Percentiles rank a stretch among this genome's conserved stretches.
Conservation (phyloP, 2,113 vertebrate species). For the Madoqua kirkii region DNA sequence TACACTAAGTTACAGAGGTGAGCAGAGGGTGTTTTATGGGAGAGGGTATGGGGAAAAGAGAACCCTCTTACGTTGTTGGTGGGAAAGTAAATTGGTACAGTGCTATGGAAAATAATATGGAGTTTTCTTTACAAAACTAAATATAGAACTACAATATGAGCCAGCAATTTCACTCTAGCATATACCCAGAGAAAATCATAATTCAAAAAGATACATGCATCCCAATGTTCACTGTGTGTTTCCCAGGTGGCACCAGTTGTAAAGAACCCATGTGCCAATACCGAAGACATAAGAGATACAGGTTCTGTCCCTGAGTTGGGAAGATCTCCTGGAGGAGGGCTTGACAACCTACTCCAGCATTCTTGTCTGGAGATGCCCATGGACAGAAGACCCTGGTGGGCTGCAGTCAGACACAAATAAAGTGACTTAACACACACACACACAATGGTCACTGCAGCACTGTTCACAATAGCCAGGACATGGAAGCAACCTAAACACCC, state of each 20-base stretch:
- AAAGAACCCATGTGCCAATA: background rate
- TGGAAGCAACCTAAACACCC: background rate
- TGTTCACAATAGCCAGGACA: background rate
- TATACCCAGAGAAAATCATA: background rate
- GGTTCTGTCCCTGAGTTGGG: background rate
- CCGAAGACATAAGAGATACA: rapidly evolving
- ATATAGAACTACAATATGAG: background rate
- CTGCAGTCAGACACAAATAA: background rate
- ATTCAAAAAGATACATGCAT: background rate
- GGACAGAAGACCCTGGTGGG: background rate
- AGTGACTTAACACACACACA: background rate
- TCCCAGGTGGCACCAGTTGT: background rate
- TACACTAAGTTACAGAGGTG: background rate
- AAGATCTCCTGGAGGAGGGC: background rate
- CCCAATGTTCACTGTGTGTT: background rate
- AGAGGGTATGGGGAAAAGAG: background rate
- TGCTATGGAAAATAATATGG: background rate
- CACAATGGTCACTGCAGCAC: background rate
- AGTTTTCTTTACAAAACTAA: background rate
- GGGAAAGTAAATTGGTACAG: background rate
- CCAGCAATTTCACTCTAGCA: background rate
- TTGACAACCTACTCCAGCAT: background rate
- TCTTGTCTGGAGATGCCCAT: background rate
- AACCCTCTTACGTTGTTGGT: background rate
- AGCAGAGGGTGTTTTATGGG: background rate